Evolutionary conservation across 2,888 invertebrate genomes (phyloP), one percentile per base, ranked within the genome.

Genomic region (Endotricha flammealis): DNA sequence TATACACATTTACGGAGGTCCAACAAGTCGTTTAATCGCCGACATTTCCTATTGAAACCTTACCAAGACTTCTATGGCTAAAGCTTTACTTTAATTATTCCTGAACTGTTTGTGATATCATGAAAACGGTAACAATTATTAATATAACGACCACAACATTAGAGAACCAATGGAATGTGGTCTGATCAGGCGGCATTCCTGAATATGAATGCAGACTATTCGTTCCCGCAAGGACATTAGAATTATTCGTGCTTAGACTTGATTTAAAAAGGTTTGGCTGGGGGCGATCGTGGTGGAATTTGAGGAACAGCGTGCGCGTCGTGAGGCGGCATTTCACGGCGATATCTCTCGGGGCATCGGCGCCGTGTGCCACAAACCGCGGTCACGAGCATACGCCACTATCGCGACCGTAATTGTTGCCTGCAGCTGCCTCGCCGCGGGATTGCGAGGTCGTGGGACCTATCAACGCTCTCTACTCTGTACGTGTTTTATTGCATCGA

Each of bases 291-390:
- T 83, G 81, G 63, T 49, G 65, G 74, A 65, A 78, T 77, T 64
- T 53, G 58, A 63, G 55, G 65, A 53, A 64, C 57, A 55, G 58
- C 69, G 71, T 72, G 74, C 58, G 51, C 57, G 72, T 83, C 82
- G 83, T 83, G 82, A 80, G 74, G 69, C 72, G 75, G 79, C 80
- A 78, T 82, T 82, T 81, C 76, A 78, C 76, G 79, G 76, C 69
- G 66, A 56, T 85, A 85, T 85, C 85, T 72, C 57, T 47, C 58
- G 64, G 71, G 75, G 68, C 81, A 83, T 82, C 83, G 64, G 49
- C 57, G 54, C 50, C 54, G 58, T 70, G 77, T 64, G 74, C 80
- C 64, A 73, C 72, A 71, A 77, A 75, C 68, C 69, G 60, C 70
- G 72, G 79, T 85, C 82, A 83, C 85, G 83, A 82, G 67, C 79